A percentile compares a stretch with the other conserved stretches of the same genome.
phyloP scores from a whole-genome alignment of 2,888 invertebrate species.

The Cerceris rybyensis region DNA sequence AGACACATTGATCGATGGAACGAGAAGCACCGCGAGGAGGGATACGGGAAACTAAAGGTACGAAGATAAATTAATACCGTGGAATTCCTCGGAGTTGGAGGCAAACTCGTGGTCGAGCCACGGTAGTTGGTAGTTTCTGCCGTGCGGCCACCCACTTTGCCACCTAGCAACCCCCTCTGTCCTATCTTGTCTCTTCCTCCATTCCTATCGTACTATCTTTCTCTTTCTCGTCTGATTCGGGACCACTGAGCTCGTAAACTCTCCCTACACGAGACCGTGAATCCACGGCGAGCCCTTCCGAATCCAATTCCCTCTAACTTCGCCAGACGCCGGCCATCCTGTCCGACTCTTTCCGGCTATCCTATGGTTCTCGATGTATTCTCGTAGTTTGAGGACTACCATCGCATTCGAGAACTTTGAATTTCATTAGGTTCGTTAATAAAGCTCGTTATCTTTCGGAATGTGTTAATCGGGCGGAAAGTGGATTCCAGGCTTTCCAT shows the following conservation, averaged over 20 bases:
- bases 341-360: constrained; percentile 30
- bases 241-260: constrained; percentile 31
- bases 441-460: constrained; percentile 45
- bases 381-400: constrained; percentile 15
- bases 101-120: constrained; percentile 62
- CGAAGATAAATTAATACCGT: constrained; percentile 74
- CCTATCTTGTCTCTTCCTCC: constrained; percentile 22
- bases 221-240: constrained; percentile 28
- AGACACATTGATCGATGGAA: constrained; percentile 66
- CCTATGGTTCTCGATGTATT: constrained; percentile 20
- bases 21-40: constrained; percentile 32
- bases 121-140: constrained; percentile 36
- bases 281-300: constrained; percentile 36
- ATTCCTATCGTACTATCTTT: not conserved
- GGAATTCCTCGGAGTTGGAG: constrained; percentile 68
- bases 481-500: constrained; percentile 22
- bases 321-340: constrained; percentile 21
- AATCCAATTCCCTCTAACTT: constrained; percentile 44
- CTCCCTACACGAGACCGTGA: constrained; percentile 12
- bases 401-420: constrained; percentile 43
- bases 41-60: constrained; percentile 58
- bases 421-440: constrained; percentile 42
- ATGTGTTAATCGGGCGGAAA: constrained; percentile 45
- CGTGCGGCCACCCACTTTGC: constrained; percentile 4
- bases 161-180: not conserved